Percentiles rank a stretch among this genome's conserved stretches.
Evolutionary conservation across 2,113 vertebrate species (phyloP).

Genomic region (Cochlearius cochlearius): DNA sequence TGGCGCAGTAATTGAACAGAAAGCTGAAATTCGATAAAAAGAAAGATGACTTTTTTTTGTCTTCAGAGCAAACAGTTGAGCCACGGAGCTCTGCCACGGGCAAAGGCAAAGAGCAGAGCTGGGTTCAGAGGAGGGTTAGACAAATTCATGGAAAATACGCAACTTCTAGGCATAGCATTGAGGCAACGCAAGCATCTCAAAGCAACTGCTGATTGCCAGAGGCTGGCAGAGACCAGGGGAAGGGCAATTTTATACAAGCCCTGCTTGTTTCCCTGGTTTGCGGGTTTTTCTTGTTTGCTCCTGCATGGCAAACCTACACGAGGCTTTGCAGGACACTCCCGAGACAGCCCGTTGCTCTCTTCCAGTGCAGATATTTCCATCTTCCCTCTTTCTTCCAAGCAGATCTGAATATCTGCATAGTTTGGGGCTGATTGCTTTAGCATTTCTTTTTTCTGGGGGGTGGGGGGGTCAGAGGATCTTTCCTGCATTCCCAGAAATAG

Average conservation of each 20-base stretch:
- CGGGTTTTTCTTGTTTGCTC: neutral
- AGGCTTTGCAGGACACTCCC: neutral
- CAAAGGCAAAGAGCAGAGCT: neutral
- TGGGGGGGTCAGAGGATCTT: neutral
- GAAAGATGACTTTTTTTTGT: neutral
- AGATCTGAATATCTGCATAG: neutral
- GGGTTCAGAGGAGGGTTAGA: neutral
- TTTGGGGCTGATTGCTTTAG: neutral
- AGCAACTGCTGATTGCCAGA: neutral
- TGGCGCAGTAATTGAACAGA: neutral
- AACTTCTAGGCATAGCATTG: neutral
- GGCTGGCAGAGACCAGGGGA: neutral
- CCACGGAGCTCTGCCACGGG: neutral
- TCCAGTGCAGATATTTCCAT: neutral
- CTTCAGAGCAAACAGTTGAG: neutral
- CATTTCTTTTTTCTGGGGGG: neutral
- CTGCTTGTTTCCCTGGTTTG: neutral
- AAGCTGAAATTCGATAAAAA: neutral
- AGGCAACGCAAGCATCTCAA: neutral
- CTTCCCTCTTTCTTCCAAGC: neutral
- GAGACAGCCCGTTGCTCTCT: neutral
- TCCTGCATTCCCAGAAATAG: slow-evolving; percentile 18
- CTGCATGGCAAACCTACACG: neutral
- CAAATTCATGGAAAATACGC: neutral
- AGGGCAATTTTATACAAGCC: neutral